phyloP scores from a whole-genome alignment of 2,888 invertebrate genomes.

The Axea sp. region DNA sequence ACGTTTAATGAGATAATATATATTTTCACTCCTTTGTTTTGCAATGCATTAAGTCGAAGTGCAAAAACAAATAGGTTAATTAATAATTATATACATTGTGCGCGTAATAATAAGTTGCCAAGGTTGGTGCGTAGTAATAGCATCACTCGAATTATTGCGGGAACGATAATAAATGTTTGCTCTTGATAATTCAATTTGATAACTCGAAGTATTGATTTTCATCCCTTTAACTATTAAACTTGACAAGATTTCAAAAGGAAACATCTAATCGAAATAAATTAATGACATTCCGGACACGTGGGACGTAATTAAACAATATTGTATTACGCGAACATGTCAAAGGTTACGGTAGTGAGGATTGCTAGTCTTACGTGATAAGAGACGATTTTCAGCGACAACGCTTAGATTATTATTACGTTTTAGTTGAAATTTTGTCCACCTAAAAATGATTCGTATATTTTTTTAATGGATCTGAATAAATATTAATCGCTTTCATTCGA shows the following conservation, averaged over 20 bases:
- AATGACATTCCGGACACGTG: constrained; percentile 13
- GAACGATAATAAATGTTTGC: constrained; percentile 24
- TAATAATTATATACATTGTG: constrained; percentile 26
- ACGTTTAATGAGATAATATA: constrained; percentile 3
- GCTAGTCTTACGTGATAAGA: constrained; percentile 23
- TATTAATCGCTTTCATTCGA: no score
- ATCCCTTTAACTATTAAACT: constrained; percentile 11
- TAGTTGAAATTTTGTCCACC: no score
- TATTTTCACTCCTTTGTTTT: no score
- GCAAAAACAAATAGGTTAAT: constrained; percentile 48
- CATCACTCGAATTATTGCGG: constrained; percentile 11
- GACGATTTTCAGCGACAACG: constrained; percentile 4
- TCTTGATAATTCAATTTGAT: constrained; percentile 35
- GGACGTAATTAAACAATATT: constrained; percentile 14
- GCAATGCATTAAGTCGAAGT: no score
- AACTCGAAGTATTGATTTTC: constrained; percentile 32
- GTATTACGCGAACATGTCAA: constrained; percentile 18
- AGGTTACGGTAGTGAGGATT: constrained; percentile 8
- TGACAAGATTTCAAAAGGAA: constrained; percentile 32
- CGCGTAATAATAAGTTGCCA: constrained; percentile 21
- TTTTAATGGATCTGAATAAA: no score
- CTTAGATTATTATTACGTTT: neutral
- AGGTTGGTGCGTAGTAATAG: constrained; percentile 30
- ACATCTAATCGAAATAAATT: constrained; percentile 41
- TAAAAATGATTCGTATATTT: no score